A percentile compares a stretch with the other conserved stretches of the same genome.
Evolutionary conservation across 2,888 invertebrate genomes (phyloP).

Genomic region (Unio delphinus): DNA sequence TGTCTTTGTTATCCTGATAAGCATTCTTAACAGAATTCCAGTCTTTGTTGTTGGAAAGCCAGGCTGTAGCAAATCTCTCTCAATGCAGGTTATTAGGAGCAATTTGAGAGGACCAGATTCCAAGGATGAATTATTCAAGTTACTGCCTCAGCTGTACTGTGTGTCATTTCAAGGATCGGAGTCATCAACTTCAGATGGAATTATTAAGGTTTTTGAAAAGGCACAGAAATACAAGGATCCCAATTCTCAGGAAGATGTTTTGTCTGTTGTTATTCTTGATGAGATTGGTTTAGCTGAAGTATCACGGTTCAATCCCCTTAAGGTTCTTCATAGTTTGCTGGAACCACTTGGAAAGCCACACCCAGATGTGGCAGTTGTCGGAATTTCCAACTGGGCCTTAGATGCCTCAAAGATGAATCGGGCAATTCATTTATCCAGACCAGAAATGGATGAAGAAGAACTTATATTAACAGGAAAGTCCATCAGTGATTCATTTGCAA

Average conservation of each 20-base stretch:
- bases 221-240: conserved; percentile 43
- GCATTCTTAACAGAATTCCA: conserved; percentile 48
- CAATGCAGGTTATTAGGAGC: conserved; percentile 47
- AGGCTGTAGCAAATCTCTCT: conserved; percentile 54
- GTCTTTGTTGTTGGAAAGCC: conserved; percentile 56
- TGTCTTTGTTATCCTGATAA: conserved; percentile 50
- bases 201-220: conserved; percentile 52
- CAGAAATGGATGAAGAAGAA: conserved; percentile 49
- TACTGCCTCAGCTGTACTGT: conserved; percentile 44
- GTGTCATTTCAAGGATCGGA: conserved; percentile 55
- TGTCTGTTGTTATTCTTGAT: conserved; percentile 56
- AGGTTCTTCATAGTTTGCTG: conserved; percentile 51
- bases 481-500: conserved; percentile 33
- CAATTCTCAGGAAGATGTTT: conserved; percentile 28
- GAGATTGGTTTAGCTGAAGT: conserved; percentile 59
- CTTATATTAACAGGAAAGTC: conserved; percentile 44
- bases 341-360: conserved; percentile 39
- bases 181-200: conserved; percentile 56
- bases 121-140: conserved; percentile 38
- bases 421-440: conserved; percentile 53
- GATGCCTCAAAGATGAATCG: conserved; percentile 64
- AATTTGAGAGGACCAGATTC: conserved; percentile 52
- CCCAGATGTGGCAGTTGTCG: conserved; percentile 55
- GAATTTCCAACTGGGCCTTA: conserved; percentile 56
- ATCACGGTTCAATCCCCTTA: conserved; percentile 54